Percentiles rank a stretch among this genome's conserved stretches.
Conservation (phyloP, 2,888 invertebrate genomes). For the Liodrosophila aerea region DNA sequence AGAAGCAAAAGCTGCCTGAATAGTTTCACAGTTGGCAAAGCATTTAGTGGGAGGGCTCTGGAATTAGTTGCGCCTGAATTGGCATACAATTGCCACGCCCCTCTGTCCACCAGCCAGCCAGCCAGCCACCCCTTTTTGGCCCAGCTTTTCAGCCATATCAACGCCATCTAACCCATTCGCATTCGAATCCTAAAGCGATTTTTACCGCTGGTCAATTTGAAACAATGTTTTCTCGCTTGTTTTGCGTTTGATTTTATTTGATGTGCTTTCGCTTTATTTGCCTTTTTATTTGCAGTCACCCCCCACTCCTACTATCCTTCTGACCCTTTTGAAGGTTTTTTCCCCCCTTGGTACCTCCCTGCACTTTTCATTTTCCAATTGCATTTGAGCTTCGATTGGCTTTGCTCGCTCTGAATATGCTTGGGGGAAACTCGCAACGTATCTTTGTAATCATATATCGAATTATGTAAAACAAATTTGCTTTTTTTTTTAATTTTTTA, state of each 20-base stretch:
- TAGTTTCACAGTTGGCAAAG: conserved; percentile 49
- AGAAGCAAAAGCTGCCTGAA: conserved; percentile 18
- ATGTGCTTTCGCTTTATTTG: conserved; percentile 59
- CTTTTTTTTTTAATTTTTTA: too few relatives aligned
- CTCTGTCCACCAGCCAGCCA: not conserved
- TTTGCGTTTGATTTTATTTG: conserved; percentile 76
- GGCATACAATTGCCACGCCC: conserved; percentile 65
- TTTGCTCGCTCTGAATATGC: too few relatives aligned
- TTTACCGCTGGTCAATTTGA: conserved; percentile 67
- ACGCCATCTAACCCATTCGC: conserved; percentile 1
- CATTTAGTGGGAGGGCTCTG: conserved; percentile 11
- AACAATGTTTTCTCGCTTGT: conserved; percentile 75
- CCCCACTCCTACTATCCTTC: conserved; percentile 36
- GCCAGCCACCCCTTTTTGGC: not conserved
- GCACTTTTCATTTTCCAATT: conserved; percentile 46
- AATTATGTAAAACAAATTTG: too few relatives aligned
- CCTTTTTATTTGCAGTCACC: conserved; percentile 6
- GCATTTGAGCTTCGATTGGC: conserved; percentile 52
- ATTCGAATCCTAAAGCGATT: conserved; percentile 41
- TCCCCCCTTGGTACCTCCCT: not conserved
- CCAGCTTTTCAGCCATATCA: not conserved
- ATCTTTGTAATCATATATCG: too few relatives aligned
- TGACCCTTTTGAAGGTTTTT: conserved; percentile 24
- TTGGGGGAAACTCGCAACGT: too few relatives aligned
- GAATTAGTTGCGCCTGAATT: conserved; percentile 80